Conservation (phyloP, 35 echinoderm and acorn worm species). For the Eucidaris tribuloides region DNA sequence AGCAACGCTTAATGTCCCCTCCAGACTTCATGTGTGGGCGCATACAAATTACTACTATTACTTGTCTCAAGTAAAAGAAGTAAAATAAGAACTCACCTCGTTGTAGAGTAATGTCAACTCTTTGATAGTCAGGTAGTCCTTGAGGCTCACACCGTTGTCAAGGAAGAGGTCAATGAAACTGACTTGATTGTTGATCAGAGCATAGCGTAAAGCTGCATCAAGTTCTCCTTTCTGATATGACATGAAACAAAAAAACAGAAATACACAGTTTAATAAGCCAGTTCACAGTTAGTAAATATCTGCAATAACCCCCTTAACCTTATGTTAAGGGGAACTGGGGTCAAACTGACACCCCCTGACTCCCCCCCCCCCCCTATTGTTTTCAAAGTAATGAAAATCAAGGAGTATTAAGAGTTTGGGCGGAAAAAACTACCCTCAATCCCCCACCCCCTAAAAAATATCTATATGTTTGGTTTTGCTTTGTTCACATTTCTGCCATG, state of each 20-base stretch:
- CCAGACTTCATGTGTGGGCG: no score
- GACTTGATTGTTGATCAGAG: slow-evolving; percentile 71
- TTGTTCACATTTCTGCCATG: no score
- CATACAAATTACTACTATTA: no score
- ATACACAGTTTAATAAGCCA: no score
- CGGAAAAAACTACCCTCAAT: background rate
- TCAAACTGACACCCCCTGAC: background rate
- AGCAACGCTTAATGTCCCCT: no score
- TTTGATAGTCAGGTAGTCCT: slow-evolving; percentile 72
- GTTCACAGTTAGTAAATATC: no score
- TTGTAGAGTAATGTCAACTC: slow-evolving; percentile 84
- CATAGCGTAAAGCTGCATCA: slow-evolving; percentile 69
- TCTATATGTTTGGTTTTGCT: no score
- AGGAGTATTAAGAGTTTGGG: background rate
- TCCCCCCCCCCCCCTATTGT: no score
- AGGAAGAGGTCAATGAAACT: slow-evolving; percentile 81
- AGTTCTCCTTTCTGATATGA: slow-evolving; percentile 85
- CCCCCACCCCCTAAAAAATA: no score
- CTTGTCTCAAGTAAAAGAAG: no score
- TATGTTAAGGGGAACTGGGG: background rate
- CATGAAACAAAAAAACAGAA: background rate
- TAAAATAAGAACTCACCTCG: no score
- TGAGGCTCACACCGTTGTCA: slow-evolving; percentile 85
- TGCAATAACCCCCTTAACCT: background rate
- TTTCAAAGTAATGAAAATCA: no score